Evolutionary conservation across 2,797 vertebrate genomes (phyloP).

Genomic region (Macropus fuliginosus): DNA sequence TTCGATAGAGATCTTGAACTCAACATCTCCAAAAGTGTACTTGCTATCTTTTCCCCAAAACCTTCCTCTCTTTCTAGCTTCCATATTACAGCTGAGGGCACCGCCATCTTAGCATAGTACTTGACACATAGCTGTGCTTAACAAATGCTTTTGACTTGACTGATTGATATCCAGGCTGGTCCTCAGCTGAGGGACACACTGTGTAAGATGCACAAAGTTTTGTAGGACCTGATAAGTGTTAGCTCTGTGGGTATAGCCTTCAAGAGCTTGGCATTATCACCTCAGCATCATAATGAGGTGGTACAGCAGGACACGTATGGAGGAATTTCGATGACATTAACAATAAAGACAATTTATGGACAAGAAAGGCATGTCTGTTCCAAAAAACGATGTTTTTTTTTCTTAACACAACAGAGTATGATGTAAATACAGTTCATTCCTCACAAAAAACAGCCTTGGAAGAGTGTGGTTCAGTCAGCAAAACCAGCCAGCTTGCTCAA

Average conservation of each 20-base stretch:
- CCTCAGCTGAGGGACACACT: not conserved
- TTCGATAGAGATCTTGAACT: not conserved
- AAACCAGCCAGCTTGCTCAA: constrained; percentile 12
- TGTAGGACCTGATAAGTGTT: not conserved
- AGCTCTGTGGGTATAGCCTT: no score
- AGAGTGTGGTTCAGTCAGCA: constrained; percentile 15
- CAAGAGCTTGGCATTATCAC: not conserved
- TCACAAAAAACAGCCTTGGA: constrained; percentile 8
- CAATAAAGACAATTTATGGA: constrained; percentile 20
- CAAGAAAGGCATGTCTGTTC: constrained; percentile 32
- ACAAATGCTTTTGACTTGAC: not conserved
- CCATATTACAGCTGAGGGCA: not conserved
- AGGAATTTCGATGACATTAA: not conserved
- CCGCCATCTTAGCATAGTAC: not conserved
- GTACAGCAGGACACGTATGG: not conserved
- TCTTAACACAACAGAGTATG: constrained; percentile 28
- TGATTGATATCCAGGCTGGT: not conserved
- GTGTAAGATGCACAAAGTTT: not conserved
- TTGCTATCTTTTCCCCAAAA: not conserved
- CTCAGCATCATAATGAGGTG: not conserved
- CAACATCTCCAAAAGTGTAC: not conserved
- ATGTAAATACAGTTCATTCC: constrained; percentile 47
- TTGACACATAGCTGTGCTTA: not conserved
- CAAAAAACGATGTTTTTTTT: not conserved
- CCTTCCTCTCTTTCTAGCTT: not conserved